phyloP scores from a whole-genome alignment of 2,888 invertebrate genomes.

The Aethes cnicana region DNA sequence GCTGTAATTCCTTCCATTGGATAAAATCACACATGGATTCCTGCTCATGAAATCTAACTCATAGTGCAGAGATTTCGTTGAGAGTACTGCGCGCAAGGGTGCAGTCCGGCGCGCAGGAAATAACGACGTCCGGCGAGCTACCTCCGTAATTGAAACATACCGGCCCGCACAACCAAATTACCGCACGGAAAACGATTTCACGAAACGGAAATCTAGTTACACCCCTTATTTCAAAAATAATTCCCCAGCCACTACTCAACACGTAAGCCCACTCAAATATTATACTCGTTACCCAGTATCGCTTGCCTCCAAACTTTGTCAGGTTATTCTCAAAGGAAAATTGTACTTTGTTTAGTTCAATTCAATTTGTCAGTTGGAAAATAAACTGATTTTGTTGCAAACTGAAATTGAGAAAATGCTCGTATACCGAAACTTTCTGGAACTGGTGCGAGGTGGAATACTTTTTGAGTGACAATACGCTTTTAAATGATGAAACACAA shows the following conservation, averaged over 20 bases:
- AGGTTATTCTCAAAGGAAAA: slow-evolving; percentile 65
- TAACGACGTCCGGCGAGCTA: slow-evolving; percentile 63
- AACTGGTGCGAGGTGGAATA: slow-evolving; percentile 53
- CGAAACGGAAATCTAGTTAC: slow-evolving; percentile 58
- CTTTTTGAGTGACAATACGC: slow-evolving; percentile 46
- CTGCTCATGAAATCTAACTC: no score
- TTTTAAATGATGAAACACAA: slow-evolving; percentile 16
- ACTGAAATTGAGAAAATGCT: slow-evolving; percentile 76
- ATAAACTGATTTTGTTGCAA: slow-evolving; percentile 78
- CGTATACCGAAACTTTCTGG: slow-evolving; percentile 58
- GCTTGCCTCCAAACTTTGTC: slow-evolving; percentile 54
- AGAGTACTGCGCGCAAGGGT: slow-evolving; percentile 7
- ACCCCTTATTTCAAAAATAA: slow-evolving; percentile 49
- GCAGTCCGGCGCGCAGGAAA: slow-evolving; percentile 51
- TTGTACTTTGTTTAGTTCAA: slow-evolving; percentile 67
- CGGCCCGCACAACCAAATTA: slow-evolving; percentile 57
- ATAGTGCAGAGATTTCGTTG: neutral
- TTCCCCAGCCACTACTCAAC: slow-evolving; percentile 32
- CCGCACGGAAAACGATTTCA: slow-evolving; percentile 58
- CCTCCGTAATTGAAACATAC: slow-evolving; percentile 63
- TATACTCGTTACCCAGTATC: slow-evolving; percentile 29
- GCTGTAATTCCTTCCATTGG: no score
- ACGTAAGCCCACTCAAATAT: slow-evolving; percentile 23
- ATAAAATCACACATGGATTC: no score
- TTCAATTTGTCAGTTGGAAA: slow-evolving; percentile 74